Conservation (phyloP, 1,140 invertebrate species). For the Leptinotarsa undecemlineata region DNA sequence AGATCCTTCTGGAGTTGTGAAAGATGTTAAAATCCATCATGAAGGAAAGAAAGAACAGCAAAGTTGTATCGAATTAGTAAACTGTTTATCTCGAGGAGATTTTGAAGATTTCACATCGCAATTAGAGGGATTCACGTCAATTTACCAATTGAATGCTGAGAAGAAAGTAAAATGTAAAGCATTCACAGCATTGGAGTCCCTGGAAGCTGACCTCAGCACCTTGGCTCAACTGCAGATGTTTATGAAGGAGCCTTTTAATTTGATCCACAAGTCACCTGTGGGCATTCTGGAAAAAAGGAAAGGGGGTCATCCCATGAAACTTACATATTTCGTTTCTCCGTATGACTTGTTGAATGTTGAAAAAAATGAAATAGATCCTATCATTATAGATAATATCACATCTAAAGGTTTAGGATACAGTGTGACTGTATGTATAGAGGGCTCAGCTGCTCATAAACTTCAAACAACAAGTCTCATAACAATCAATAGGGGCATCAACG, state of each 20-base stretch:
- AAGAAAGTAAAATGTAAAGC: slow-evolving; percentile 94
- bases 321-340: slow-evolving; percentile 94
- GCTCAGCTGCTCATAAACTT: slow-evolving; percentile 84
- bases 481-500: slow-evolving; percentile 70
- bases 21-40: slow-evolving; percentile 93
- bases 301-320: slow-evolving; percentile 86
- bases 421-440: slow-evolving; percentile 88
- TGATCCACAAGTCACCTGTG: slow-evolving; percentile 88
- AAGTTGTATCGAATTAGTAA: slow-evolving; percentile 85
- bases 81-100: slow-evolving; percentile 78
- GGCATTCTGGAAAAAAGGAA: slow-evolving; percentile 77
- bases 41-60: slow-evolving; percentile 73
- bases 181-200: slow-evolving; percentile 85
- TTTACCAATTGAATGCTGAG: slow-evolving; percentile 92
- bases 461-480: slow-evolving; percentile 82
- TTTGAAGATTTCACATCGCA: slow-evolving; percentile 93
- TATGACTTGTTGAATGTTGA: slow-evolving; percentile 86
- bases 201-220: slow-evolving; percentile 88
- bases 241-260: slow-evolving; percentile 81
- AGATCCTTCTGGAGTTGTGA: slow-evolving; percentile 70
- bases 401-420: slow-evolving; percentile 78
- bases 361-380: slow-evolving; percentile 70
- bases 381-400: slow-evolving; percentile 74
- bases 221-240: slow-evolving; percentile 74
- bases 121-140: slow-evolving; percentile 83